phyloP scores from a whole-genome alignment of 2,888 invertebrate species.

The Thumatha senex region DNA sequence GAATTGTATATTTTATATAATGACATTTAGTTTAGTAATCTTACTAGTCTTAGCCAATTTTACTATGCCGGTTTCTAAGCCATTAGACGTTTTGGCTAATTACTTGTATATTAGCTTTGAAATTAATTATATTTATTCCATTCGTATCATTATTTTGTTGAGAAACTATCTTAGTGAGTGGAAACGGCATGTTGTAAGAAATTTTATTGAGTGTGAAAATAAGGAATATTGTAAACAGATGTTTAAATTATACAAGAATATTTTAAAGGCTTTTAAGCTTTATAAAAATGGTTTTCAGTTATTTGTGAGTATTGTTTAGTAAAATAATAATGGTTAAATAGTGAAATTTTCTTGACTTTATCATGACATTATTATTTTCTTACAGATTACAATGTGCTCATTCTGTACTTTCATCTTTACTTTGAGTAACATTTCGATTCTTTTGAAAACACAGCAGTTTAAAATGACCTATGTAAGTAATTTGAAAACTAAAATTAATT shows the following conservation, averaged over 20 bases:
- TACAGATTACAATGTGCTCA: not conserved
- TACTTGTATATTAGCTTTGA: not conserved
- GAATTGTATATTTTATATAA: not conserved
- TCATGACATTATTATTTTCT: not conserved
- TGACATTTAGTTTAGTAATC: not conserved
- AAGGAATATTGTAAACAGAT: not conserved
- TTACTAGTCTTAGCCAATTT: not conserved
- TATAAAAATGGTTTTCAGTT: not conserved
- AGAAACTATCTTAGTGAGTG: no score
- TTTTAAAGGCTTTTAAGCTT: not conserved
- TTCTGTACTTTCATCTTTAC: not conserved
- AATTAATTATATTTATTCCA: not conserved
- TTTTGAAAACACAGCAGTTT: not conserved
- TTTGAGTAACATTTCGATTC: not conserved
- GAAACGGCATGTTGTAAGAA: no score
- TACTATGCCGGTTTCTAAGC: not conserved
- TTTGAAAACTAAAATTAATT: not conserved
- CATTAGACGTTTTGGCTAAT: not conserved
- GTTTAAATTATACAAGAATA: not conserved
- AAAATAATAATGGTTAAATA: no score
- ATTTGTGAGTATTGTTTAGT: not conserved
- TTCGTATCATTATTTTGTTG: no score
- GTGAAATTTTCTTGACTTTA: not conserved
- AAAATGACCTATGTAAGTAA: not conserved
- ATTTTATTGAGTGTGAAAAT: no score